These are phyloP conservation scores for Caloenas nicobarica DNA, from an alignment of 2,113 vertebrate genomes.

Conservation along the genomic window DNA sequence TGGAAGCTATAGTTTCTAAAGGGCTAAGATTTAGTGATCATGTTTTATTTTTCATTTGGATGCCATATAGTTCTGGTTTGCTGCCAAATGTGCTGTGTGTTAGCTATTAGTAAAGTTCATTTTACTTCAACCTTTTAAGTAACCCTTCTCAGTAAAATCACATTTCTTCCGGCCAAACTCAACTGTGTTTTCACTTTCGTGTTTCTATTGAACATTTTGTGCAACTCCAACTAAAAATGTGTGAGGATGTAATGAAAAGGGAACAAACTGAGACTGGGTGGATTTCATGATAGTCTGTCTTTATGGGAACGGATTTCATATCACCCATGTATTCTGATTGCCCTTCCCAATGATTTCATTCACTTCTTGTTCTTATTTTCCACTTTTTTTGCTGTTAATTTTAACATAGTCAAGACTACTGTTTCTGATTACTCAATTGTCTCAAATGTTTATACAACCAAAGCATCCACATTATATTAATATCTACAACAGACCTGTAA, in stretches of 20 bases:
- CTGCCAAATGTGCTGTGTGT: not conserved
- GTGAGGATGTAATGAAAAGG: not conserved
- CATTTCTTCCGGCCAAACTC: not conserved
- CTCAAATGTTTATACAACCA: not conserved
- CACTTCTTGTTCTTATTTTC: not conserved
- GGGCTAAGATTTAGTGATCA: not conserved
- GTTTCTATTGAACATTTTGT: not conserved
- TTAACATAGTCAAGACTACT: not conserved
- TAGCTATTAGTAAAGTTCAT: not conserved
- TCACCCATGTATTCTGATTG: not conserved
- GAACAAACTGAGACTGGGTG: not conserved
- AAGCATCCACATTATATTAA: not conserved
- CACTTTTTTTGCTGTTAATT: not conserved
- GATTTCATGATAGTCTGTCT: not conserved
- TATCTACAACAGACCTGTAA: not conserved
- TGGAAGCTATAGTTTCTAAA: not conserved
- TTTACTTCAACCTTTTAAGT: not conserved
- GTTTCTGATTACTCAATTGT: not conserved
- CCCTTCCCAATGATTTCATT: not conserved
- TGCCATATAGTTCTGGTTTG: not conserved
- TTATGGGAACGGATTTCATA: not conserved
- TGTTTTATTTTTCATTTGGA: conserved; percentile 24
- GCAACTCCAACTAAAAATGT: not conserved
- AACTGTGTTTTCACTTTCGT: not conserved
- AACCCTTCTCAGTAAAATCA: not conserved